These are phyloP conservation scores for Tinea pellionella DNA, from an alignment of 2,888 invertebrate species.

Conservation along the genomic window DNA sequence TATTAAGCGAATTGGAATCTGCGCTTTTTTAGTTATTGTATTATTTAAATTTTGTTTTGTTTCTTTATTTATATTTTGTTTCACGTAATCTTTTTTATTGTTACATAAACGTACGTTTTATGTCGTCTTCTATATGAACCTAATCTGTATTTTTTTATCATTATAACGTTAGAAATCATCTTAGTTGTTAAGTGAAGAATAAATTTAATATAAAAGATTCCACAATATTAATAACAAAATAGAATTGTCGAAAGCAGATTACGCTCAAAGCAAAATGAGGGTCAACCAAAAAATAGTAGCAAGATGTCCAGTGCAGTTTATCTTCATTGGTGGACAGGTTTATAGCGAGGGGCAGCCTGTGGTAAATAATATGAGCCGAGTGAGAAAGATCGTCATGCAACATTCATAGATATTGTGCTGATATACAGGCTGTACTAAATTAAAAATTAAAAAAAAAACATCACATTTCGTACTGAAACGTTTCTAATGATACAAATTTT, in stretches of 20 bases:
- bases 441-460: background rate
- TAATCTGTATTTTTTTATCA: too few relatives aligned
- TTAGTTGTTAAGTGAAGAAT: too few relatives aligned
- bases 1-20: background rate
- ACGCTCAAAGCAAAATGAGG: slow-evolving; percentile 25
- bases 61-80: background rate
- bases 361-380: slow-evolving; percentile 60
- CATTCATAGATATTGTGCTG: slow-evolving; percentile 48
- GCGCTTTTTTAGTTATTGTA: background rate
- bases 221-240: background rate
- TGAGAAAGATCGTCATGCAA: slow-evolving; percentile 53
- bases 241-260: background rate
- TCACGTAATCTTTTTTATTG: too few relatives aligned
- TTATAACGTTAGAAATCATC: too few relatives aligned
- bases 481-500: too few relatives aligned
- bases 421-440: slow-evolving; percentile 26
- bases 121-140: too few relatives aligned
- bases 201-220: background rate
- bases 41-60: background rate
- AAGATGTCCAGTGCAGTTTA: slow-evolving; percentile 48
- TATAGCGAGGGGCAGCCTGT: slow-evolving; percentile 40
- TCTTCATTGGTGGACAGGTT: slow-evolving; percentile 60
- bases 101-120: too few relatives aligned
- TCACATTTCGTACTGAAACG: too few relatives aligned
- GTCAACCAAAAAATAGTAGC: slow-evolving; percentile 52